These are phyloP conservation scores for Myiotriccus ornatus DNA, from an alignment of 2,797 vertebrate species.

Conservation along the genomic window DNA sequence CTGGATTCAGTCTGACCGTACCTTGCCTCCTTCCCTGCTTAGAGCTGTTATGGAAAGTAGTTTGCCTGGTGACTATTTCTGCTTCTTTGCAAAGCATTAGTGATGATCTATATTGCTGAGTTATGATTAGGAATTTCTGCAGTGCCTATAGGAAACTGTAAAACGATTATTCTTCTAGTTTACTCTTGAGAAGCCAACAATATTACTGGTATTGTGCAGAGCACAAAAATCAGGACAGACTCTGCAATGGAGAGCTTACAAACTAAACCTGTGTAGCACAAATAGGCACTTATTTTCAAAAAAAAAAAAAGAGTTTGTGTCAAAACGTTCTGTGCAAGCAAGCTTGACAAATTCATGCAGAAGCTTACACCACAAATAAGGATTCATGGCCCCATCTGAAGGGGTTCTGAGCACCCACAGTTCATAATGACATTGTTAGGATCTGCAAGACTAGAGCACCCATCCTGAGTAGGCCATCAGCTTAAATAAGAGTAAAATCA, in stretches of 20 bases:
- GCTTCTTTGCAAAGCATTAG: neutral
- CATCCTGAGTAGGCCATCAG: neutral
- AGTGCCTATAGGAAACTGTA: neutral
- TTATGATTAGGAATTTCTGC: neutral
- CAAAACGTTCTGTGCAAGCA: neutral
- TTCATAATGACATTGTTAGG: neutral
- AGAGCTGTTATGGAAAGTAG: neutral
- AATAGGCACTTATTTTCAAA: neutral
- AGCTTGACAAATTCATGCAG: neutral
- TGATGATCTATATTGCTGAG: neutral
- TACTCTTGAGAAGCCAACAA: neutral
- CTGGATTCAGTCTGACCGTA: neutral
- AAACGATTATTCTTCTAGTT: neutral
- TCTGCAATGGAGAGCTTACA: neutral
- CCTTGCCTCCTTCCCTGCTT: neutral
- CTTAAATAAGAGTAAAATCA: neutral
- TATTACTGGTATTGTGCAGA: neutral
- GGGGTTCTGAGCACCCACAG: neutral
- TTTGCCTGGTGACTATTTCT: neutral
- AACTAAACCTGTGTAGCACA: neutral
- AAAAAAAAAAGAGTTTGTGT: neutral
- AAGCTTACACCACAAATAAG: neutral
- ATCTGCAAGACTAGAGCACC: neutral
- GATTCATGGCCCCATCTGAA: neutral
- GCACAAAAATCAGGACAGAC: neutral